Evolutionary conservation across 2,888 invertebrate genomes (phyloP).

Genomic region (Caenorhabditis sp.): DNA sequence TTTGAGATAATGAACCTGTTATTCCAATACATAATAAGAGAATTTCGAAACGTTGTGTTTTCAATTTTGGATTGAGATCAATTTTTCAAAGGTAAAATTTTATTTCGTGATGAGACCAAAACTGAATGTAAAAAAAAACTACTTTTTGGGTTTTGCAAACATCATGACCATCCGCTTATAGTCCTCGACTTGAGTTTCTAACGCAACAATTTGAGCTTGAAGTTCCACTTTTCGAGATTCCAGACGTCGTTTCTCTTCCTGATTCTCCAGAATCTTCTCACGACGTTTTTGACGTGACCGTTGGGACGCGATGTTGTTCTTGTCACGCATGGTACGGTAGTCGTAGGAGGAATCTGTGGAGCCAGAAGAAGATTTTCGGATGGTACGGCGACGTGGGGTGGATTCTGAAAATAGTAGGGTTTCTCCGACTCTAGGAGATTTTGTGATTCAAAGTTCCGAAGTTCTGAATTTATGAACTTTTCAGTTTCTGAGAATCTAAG

Average conservation of each 20-base stretch:
- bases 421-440: too few species aligned
- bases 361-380: conserved; percentile 41
- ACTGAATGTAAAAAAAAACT: background rate
- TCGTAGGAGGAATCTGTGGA: conserved; percentile 44
- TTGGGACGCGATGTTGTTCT: conserved; percentile 69
- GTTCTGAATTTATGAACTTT: background rate
- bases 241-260: conserved; percentile 44
- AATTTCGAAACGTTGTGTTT: too few species aligned
- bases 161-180: conserved; percentile 71
- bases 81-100: too few species aligned
- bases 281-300: conserved; percentile 67
- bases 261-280: conserved; percentile 44
- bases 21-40: conserved; percentile 15
- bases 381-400: background rate
- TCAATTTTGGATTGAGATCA: too few species aligned
- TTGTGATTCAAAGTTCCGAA: background rate
- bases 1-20: background rate
- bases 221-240: conserved; percentile 66
- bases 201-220: conserved; percentile 53
- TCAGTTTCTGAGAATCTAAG: background rate
- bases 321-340: conserved; percentile 68
- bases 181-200: conserved; percentile 70
- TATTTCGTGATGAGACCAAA: too few species aligned
- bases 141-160: conserved; percentile 45
- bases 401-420: too few species aligned